Conservation (phyloP, 2,888 invertebrate genomes). For the Saturnia japonica region DNA sequence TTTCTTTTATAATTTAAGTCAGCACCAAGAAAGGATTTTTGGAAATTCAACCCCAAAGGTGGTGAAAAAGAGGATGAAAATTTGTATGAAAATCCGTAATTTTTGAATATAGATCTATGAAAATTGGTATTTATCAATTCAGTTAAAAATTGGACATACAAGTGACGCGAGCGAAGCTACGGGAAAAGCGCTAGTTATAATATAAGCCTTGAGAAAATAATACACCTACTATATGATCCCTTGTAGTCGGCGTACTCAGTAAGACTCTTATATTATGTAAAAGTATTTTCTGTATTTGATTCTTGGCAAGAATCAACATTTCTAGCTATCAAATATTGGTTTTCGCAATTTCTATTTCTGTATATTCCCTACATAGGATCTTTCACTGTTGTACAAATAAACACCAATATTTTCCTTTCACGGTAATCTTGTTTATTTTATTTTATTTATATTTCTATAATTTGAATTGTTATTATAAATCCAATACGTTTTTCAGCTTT, state of each 20-base stretch:
- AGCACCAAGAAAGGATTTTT: no score
- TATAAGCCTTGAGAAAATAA: not conserved
- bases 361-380: not conserved
- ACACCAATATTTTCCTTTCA: not conserved
- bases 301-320: not conserved
- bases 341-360: not conserved
- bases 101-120: no score
- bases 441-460: not conserved
- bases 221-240: not conserved
- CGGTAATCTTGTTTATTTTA: no score
- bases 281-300: not conserved
- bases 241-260: not conserved
- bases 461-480: not conserved
- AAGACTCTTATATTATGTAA: not conserved
- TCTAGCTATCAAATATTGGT: constrained; percentile 2
- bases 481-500: constrained; percentile 58
- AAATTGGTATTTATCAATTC: no score
- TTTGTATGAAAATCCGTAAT: no score
- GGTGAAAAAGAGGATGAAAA: no score
- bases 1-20: no score
- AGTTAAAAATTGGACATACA: no score
- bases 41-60: no score
- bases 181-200: no score
- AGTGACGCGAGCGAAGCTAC: no score
- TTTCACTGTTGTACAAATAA: not conserved